phyloP scores from a whole-genome alignment of 2,888 invertebrate genomes.

The Tineola bisselliella region DNA sequence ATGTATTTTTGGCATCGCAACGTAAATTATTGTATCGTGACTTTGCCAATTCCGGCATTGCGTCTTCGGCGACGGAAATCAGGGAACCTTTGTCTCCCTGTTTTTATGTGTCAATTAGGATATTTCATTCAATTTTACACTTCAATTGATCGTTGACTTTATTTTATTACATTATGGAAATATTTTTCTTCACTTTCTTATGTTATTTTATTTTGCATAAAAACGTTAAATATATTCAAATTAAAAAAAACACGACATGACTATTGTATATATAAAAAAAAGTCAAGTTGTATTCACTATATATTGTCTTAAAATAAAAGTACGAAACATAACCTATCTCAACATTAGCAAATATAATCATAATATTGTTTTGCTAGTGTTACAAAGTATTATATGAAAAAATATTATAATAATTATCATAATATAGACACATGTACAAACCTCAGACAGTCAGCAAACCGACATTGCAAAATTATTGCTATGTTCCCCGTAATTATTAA shows the following conservation, averaged over 20 bases:
- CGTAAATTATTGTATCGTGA: constrained; percentile 41
- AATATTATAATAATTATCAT: no score
- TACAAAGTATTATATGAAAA: no score
- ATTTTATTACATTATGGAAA: background rate
- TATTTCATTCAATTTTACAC: constrained; percentile 5
- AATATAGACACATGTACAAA: no score
- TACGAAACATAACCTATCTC: no score
- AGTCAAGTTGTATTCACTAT: no score
- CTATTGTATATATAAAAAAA: no score
- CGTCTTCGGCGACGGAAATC: background rate
- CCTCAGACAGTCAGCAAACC: no score
- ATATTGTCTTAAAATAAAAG: no score
- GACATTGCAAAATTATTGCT: background rate
- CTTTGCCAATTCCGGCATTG: constrained; percentile 26
- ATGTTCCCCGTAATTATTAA: background rate
- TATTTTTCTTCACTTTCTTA: background rate
- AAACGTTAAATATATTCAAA: no score
- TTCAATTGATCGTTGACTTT: constrained; percentile 1
- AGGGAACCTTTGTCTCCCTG: background rate
- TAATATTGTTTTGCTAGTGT: no score
- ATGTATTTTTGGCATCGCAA: constrained; percentile 23
- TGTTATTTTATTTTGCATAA: background rate
- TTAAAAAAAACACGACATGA: no score
- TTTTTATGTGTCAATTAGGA: background rate
- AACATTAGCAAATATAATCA: no score